These are phyloP conservation scores for Sarcophilus harrisii DNA, from an alignment of 2,797 vertebrate genomes.

Conservation along the genomic window DNA sequence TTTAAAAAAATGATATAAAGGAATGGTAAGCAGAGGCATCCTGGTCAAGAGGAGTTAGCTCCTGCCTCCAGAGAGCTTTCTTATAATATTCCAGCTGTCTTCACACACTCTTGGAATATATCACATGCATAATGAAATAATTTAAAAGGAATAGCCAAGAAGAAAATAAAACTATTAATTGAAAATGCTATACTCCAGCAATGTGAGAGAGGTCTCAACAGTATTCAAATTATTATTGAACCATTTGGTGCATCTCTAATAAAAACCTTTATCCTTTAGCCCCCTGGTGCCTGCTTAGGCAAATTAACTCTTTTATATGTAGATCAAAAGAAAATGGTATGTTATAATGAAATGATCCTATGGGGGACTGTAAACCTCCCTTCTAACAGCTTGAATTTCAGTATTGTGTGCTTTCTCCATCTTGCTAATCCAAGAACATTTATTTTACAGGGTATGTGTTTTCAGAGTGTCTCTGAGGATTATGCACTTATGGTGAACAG, in stretches of 20 bases:
- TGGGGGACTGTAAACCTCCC: slow-evolving; percentile 80
- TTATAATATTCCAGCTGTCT: background rate
- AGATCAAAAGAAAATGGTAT: slow-evolving; percentile 82
- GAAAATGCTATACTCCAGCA: slow-evolving; percentile 74
- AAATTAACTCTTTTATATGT: slow-evolving; percentile 82
- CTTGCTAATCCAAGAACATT: slow-evolving; percentile 79
- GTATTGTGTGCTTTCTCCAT: slow-evolving; percentile 76
- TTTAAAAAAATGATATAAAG: background rate
- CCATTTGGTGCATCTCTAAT: slow-evolving; percentile 80
- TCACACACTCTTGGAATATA: slow-evolving; percentile 60
- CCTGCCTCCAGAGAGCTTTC: background rate
- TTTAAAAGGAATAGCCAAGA: slow-evolving; percentile 75
- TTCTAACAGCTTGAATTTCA: slow-evolving; percentile 83
- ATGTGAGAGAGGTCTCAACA: slow-evolving; percentile 63
- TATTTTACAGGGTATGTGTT: slow-evolving; percentile 68
- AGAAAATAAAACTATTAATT: slow-evolving; percentile 81
- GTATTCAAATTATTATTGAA: slow-evolving; percentile 79
- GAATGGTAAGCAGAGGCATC: background rate
- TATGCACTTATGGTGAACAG: background rate
- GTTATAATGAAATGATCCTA: slow-evolving; percentile 83
- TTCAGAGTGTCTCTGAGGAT: slow-evolving; percentile 62
- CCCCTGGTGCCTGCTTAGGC: slow-evolving; percentile 78
- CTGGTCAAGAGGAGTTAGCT: background rate
- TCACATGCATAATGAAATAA: slow-evolving; percentile 72
- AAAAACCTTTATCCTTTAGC: slow-evolving; percentile 81